phyloP scores from a whole-genome alignment of 2,113 vertebrate genomes.

The Tauraco erythrolophus region DNA sequence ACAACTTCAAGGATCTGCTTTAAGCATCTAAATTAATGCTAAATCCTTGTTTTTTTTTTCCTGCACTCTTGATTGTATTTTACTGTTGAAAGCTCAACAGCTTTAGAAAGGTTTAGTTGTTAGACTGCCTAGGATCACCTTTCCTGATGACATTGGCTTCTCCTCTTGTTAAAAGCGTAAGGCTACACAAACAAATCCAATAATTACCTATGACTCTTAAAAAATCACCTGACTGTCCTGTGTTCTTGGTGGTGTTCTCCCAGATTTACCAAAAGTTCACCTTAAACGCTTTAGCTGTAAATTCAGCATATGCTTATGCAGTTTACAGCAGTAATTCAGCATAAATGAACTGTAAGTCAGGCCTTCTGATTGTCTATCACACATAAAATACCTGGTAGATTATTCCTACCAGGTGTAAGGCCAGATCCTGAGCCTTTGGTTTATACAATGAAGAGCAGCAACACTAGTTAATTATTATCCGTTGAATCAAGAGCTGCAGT shows the following conservation, averaged over 20 bases:
- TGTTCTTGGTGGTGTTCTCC: background rate
- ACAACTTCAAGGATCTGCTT: slow-evolving; percentile 37
- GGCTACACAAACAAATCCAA: background rate
- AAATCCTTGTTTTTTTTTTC: background rate
- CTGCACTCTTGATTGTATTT: background rate
- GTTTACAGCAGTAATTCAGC: background rate
- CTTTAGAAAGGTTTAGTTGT: background rate
- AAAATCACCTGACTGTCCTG: background rate
- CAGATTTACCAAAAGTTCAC: background rate
- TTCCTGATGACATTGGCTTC: background rate
- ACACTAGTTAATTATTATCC: background rate
- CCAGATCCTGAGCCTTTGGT: background rate
- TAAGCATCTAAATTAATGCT: background rate
- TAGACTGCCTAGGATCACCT: background rate
- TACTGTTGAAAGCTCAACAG: background rate
- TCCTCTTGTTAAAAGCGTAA: background rate
- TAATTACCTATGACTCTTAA: background rate
- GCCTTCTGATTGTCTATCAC: background rate
- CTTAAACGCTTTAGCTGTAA: background rate
- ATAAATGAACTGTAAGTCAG: background rate
- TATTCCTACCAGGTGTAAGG: background rate
- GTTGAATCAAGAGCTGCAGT: background rate
- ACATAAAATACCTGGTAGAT: background rate
- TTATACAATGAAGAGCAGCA: background rate
- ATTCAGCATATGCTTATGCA: background rate